A percentile compares a stretch with the other conserved stretches of the same genome.
These are phyloP conservation scores for Leptodactylus fallax DNA, from an alignment of 2,797 vertebrate species.

Conservation along the genomic window DNA sequence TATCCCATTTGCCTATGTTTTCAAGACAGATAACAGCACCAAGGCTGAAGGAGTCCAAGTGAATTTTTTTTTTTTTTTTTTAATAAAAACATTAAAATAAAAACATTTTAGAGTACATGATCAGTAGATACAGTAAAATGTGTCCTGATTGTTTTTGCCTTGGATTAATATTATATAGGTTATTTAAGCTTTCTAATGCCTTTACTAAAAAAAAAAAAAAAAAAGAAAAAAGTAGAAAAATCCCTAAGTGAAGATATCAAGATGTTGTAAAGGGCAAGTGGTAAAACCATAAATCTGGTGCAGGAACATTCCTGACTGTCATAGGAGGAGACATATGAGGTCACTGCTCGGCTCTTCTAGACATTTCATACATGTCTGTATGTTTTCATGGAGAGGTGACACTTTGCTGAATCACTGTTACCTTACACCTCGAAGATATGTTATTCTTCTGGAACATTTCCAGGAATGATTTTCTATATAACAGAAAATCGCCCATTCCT, in stretches of 20 bases:
- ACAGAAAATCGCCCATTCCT: not conserved
- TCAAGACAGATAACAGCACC: no score
- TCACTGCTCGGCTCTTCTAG: not conserved
- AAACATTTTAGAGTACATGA: no score
- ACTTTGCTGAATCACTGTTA: constrained; percentile 38
- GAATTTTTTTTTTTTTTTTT: no score
- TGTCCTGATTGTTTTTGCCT: not conserved
- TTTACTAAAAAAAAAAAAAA: not conserved
- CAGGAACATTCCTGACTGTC: constrained; percentile 2
- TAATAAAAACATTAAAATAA: no score
- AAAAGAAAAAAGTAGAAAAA: not conserved
- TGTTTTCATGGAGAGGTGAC: constrained; percentile 28
- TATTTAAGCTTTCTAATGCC: not conserved
- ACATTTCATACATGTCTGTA: constrained; percentile 4
- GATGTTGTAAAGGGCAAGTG: not conserved
- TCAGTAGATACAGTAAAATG: no score
- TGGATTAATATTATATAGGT: not conserved
- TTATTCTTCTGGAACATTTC: not conserved
- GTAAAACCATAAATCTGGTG: not conserved
- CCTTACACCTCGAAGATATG: not conserved
- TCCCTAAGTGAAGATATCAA: not conserved
- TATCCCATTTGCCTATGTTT: no score
- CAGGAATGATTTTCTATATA: not conserved
- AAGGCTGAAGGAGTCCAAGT: no score
- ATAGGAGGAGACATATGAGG: constrained; percentile 4